phyloP scores from a whole-genome alignment of 2,888 invertebrate species.

The Cataglyphis altisquamis region DNA sequence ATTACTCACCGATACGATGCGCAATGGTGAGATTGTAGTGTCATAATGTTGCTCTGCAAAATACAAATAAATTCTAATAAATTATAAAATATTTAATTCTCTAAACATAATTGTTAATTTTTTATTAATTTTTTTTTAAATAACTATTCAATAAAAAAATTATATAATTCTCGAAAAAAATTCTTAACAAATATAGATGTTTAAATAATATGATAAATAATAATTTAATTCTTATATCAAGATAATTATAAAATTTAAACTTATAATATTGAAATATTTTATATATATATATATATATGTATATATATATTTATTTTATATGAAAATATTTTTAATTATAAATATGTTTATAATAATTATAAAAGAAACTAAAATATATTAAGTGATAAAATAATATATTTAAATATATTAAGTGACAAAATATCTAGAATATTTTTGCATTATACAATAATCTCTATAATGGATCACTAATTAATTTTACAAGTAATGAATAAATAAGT shows the following conservation, averaged over 20 bases:
- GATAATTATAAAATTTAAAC: not conserved
- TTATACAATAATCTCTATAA: constrained; percentile 1
- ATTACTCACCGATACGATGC: not conserved
- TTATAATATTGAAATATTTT: not conserved
- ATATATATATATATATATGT: no score
- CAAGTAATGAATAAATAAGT: not conserved
- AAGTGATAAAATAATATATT: not conserved
- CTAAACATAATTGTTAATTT: not conserved
- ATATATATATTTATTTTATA: no score
- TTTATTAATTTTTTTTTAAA: not conserved
- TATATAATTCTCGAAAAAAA: not conserved
- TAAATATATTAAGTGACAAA: not conserved
- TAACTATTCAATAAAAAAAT: not conserved
- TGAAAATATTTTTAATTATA: no score
- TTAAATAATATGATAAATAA: not conserved
- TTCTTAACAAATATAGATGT: not conserved
- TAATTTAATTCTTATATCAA: not conserved
- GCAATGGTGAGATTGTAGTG: not conserved
- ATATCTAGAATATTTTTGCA: not conserved
- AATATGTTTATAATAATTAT: no score
- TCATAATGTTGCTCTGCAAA: not conserved
- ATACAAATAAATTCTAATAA: not conserved
- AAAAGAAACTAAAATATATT: no score
- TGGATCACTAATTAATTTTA: not conserved
- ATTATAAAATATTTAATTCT: not conserved